These are phyloP conservation scores for Pampusana beccarii DNA, from an alignment of 2,113 vertebrate species.

Conservation along the genomic window DNA sequence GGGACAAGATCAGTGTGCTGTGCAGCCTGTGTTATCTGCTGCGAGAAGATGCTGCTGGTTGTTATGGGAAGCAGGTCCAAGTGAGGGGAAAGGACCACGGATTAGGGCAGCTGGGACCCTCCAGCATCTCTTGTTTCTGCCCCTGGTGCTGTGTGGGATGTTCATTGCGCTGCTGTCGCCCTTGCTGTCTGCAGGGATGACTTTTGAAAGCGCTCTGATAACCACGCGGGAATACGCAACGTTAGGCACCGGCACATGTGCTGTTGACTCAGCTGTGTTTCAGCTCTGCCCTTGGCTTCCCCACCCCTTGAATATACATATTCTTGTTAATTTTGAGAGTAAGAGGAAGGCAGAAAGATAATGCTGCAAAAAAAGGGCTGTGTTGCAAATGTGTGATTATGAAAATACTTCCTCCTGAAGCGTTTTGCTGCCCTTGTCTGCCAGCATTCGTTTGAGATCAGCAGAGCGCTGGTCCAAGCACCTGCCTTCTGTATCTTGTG, in stretches of 20 bases:
- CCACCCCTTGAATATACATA: conserved; percentile 4
- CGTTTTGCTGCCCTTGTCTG: neutral
- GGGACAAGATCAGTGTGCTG: neutral
- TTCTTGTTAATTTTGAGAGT: neutral
- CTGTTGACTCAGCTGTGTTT: conserved; percentile 46
- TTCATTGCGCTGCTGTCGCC: neutral
- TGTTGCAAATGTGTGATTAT: conserved; percentile 48
- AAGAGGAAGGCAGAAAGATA: conserved; percentile 62
- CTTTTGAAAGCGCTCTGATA: neutral
- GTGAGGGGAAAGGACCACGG: neutral
- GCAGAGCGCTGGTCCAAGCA: neutral
- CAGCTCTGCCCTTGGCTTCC: conserved; percentile 12
- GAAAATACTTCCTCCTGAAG: conserved; percentile 50
- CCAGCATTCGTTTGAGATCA: neutral
- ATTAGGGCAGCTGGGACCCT: neutral
- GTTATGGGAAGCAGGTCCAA: neutral
- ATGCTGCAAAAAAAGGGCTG: neutral
- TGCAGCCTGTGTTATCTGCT: neutral
- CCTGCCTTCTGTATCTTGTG: neutral
- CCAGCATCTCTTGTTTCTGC: neutral
- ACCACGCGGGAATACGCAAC: neutral
- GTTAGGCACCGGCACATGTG: neutral
- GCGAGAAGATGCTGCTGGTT: neutral
- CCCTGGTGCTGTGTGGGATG: neutral
- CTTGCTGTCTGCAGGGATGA: neutral